A percentile compares a stretch with the other conserved stretches of the same genome.
phyloP scores from a whole-genome alignment of 2,888 invertebrate genomes.

The Tethea ocularis region DNA sequence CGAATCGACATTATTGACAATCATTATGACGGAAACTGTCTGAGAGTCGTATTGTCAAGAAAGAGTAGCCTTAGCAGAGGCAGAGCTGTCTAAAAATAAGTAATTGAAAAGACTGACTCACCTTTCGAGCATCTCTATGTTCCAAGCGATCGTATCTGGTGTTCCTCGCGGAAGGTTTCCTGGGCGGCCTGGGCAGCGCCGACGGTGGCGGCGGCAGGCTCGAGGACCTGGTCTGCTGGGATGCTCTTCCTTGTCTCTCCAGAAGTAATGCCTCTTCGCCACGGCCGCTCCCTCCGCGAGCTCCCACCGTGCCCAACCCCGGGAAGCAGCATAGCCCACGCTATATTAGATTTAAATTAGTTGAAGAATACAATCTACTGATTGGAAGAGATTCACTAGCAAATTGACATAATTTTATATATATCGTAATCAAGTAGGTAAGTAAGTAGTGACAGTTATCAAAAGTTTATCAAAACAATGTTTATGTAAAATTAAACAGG shows the following conservation, averaged over 20 bases:
- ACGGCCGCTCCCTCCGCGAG: constrained; percentile 75
- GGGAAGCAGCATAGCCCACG: constrained; percentile 94
- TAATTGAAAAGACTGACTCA: constrained; percentile 22
- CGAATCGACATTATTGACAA: too few species aligned
- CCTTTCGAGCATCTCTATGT: constrained; percentile 72
- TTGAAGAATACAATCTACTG: neutral
- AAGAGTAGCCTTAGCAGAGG: neutral
- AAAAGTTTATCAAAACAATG: constrained; percentile 12
- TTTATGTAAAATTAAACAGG: constrained; percentile 23
- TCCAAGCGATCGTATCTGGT: constrained; percentile 87
- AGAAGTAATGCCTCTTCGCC: constrained; percentile 89
- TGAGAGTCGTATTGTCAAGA: too few species aligned
- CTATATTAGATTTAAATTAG: too few species aligned
- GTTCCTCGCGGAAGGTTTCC: constrained; percentile 82
- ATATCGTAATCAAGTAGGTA: neutral
- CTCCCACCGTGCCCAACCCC: constrained; percentile 70
- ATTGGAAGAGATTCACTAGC: neutral
- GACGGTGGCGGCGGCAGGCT: constrained; percentile 89
- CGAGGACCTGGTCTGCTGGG: constrained; percentile 88
- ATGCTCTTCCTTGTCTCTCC: constrained; percentile 90
- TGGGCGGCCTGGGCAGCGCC: constrained; percentile 88
- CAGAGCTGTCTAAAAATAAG: neutral
- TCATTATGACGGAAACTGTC: too few species aligned
- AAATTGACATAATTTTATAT: neutral
- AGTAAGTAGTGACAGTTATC: too few species aligned